Evolutionary conservation across 2,888 invertebrate genomes (phyloP).

Genomic region (Stenurella melanura): DNA sequence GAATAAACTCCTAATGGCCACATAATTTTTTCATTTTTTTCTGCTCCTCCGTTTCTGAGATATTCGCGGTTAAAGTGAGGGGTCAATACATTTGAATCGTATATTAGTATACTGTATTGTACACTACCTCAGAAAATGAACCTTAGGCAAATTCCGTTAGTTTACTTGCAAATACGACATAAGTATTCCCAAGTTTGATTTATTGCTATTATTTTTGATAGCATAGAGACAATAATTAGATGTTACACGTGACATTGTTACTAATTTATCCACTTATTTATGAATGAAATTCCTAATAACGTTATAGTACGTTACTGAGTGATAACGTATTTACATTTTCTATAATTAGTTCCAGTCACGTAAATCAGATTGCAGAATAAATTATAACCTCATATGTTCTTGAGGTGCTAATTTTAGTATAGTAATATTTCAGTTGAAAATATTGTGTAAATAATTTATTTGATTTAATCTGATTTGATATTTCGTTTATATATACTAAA

Average conservation of each 20-base stretch:
- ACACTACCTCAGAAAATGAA: no score
- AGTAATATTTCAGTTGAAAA: not conserved
- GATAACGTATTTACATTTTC: conserved; percentile 29
- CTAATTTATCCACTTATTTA: conserved; percentile 11
- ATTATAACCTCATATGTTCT: conserved; percentile 29
- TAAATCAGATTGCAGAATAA: conserved; percentile 31
- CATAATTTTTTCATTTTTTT: no score
- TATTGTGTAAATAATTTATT: conserved; percentile 7
- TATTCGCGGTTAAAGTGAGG: no score
- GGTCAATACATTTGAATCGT: no score
- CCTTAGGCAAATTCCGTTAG: no score
- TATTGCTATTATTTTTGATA: conserved; percentile 22
- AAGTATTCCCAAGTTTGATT: conserved; percentile 22
- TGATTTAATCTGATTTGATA: not conserved
- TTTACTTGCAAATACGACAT: not conserved
- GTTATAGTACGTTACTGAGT: conserved; percentile 12
- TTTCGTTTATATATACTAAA: no score
- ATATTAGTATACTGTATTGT: no score
- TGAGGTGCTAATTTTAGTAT: conserved; percentile 27
- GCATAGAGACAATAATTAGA: not conserved
- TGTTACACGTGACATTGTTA: conserved; percentile 2
- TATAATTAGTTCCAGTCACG: conserved; percentile 39
- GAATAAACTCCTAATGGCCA: no score
- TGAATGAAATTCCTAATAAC: conserved; percentile 33
- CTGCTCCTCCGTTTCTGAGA: no score